A percentile compares a stretch with the other conserved stretches of the same genome.
phyloP scores from a whole-genome alignment of 2,888 invertebrate genomes.

The Caenorhabditis becei region DNA sequence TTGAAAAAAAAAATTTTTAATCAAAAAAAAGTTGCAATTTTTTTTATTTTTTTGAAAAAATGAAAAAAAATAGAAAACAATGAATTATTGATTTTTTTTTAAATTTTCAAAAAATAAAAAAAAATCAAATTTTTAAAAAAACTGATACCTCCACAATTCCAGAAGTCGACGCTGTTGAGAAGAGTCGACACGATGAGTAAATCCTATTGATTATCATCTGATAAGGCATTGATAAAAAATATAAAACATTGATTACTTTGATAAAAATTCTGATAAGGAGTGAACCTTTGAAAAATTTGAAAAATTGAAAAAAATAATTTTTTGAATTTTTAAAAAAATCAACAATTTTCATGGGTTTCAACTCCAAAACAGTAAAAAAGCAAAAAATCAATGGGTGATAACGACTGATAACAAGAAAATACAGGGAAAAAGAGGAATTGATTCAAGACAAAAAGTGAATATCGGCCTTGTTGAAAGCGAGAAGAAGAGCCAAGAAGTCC shows the following conservation, averaged over 20 bases:
- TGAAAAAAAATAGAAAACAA: background rate
- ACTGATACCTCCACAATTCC: slow-evolving; percentile 19
- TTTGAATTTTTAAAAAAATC: slow-evolving; percentile 4
- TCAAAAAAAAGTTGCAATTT: background rate
- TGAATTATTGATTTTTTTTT: background rate
- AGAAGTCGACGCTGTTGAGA: slow-evolving; percentile 37
- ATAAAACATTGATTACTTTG: background rate
- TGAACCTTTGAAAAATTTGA: background rate
- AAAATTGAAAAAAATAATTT: background rate
- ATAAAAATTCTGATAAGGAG: slow-evolving; percentile 4
- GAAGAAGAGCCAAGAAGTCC: slow-evolving; percentile 91
- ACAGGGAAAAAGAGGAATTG: background rate
- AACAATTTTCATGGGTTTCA: slow-evolving; percentile 18
- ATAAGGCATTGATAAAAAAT: slow-evolving; percentile 2
- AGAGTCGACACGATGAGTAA: slow-evolving; percentile 11
- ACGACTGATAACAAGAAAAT: slow-evolving; percentile 18
- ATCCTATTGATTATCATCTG: slow-evolving; percentile 28
- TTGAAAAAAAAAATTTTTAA: background rate
- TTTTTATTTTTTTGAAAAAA: no score
- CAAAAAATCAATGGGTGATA: background rate
- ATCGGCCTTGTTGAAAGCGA: slow-evolving; percentile 92
- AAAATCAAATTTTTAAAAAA: background rate
- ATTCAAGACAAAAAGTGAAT: slow-evolving; percentile 88
- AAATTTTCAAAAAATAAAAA: background rate
- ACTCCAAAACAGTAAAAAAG: no score